These are phyloP conservation scores for Gonatopus flavifemur DNA, from an alignment of 1,140 invertebrate genomes.

Conservation along the genomic window DNA sequence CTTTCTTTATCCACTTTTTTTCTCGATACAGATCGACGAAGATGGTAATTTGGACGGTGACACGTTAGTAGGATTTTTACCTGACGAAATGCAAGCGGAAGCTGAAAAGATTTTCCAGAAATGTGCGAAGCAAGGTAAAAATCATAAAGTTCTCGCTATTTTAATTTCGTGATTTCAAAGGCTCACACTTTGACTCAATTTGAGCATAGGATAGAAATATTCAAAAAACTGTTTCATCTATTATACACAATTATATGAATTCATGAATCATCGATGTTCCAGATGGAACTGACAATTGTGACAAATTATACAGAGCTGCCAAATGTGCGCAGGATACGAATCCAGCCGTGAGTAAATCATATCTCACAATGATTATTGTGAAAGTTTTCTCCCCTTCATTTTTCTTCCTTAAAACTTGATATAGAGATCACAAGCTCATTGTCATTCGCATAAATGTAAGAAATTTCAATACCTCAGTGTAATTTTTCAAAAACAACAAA, in stretches of 20 bases:
- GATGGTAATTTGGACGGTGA: conserved; percentile 40
- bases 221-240: too few relatives aligned
- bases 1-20: too few relatives aligned
- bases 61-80: conserved; percentile 39
- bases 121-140: conserved; percentile 27
- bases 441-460: too few relatives aligned
- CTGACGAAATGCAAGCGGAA: conserved; percentile 21
- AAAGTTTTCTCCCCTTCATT: too few relatives aligned
- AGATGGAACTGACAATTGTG: conserved; percentile 38
- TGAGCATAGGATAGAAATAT: too few relatives aligned
- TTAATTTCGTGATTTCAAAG: neutral
- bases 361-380: too few relatives aligned
- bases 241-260: too few relatives aligned
- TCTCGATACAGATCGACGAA: conserved; percentile 36
- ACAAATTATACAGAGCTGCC: conserved; percentile 38
- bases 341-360: conserved; percentile 42
- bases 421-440: too few relatives aligned
- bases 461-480: too few relatives aligned
- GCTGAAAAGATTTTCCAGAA: conserved; percentile 21
- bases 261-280: conserved; percentile 15
- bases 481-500: too few relatives aligned
- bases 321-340: conserved; percentile 30
- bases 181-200: too few relatives aligned
- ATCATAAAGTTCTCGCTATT: conserved; percentile 12
- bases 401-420: too few relatives aligned